Evolutionary conservation across 2,888 invertebrate species (phyloP), one percentile per base, ranked within the genome.

Genomic region (Tillus elongatus): DNA sequence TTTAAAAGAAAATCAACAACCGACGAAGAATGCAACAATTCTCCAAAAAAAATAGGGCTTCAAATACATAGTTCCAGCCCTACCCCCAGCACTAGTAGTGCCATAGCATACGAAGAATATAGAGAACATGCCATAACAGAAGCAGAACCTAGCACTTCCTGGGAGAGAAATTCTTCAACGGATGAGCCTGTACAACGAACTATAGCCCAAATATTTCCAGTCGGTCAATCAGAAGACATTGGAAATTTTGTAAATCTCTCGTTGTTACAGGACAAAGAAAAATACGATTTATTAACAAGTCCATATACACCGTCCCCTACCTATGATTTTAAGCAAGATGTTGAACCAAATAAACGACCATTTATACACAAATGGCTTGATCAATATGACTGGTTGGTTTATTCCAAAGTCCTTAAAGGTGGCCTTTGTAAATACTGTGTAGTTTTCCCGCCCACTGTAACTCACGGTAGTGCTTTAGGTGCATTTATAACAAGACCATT

Each of bases 11-110:
- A 14, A 31, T 32, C 30, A 30, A 30, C 30, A 13, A 19, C 6
- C 16, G 16, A 16, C 19, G 16, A 32, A 6, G 13, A 32, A 16
- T 15, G 15, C 15, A 32, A 32, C 12, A 32, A 32, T 12, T 16
- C 32, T 19, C 32, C 32, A 12, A 32, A 32, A 32, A 32, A 15
- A 16, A 32, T 32, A 9, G 19, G 3, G 32, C 32, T 32, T 32
- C 4, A 31, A 10, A 31, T 11, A 15, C 31, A 14, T 15, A 31
- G n/a, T 3, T 16, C 31, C 15, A 14, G 16, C 19, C 32, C 11
- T n/a, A 16, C 32, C 10, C 19, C 32, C 32, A 32, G 32, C 13
- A 16, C 32, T 13, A 32, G 19, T 32, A 30, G 15, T 15, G 14
- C 14, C n/a, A n/a, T n/a, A 30, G 14, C 4, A 13, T 15, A 10